Evolutionary conservation across 2,888 invertebrate species (phyloP).

Genomic region (Athalia rosae): DNA sequence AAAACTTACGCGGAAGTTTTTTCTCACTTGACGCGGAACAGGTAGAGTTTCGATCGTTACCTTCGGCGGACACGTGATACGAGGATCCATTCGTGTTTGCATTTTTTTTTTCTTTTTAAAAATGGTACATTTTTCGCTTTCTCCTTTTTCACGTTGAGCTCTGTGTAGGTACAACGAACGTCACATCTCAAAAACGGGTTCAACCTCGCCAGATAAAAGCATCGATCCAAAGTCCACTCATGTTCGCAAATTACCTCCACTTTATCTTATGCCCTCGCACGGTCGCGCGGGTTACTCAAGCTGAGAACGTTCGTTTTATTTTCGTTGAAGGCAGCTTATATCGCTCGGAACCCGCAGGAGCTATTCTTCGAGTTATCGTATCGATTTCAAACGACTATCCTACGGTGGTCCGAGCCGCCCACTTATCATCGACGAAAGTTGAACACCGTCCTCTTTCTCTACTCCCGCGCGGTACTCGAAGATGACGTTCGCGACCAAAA

Average conservation of each 20-base stretch:
- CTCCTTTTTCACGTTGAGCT: background rate
- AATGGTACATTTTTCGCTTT: constrained; percentile 15
- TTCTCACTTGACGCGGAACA: background rate
- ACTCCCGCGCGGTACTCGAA: background rate
- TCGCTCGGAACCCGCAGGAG: too few species aligned
- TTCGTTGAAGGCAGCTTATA: too few species aligned
- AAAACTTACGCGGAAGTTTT: background rate
- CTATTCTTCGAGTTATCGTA: background rate
- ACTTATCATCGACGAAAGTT: constrained; percentile 33
- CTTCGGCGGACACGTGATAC: too few species aligned
- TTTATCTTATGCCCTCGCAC: constrained; percentile 11
- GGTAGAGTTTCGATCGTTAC: too few species aligned
- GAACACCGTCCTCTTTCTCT: background rate
- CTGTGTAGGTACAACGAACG: background rate
- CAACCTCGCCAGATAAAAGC: constrained; percentile 27
- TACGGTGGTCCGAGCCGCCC: background rate
- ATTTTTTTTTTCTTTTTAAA: background rate
- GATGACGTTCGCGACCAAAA: background rate
- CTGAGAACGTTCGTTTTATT: too few species aligned
- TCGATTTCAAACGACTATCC: constrained; percentile 23
- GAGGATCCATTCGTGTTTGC: too few species aligned
- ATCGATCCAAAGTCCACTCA: constrained; percentile 29
- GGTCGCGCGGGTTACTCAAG: too few species aligned
- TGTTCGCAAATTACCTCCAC: constrained; percentile 31
- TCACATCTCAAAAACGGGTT: constrained; percentile 21